These are phyloP conservation scores for Torymus aiolomorphi DNA, from an alignment of 2,888 invertebrate species.

Conservation along the genomic window DNA sequence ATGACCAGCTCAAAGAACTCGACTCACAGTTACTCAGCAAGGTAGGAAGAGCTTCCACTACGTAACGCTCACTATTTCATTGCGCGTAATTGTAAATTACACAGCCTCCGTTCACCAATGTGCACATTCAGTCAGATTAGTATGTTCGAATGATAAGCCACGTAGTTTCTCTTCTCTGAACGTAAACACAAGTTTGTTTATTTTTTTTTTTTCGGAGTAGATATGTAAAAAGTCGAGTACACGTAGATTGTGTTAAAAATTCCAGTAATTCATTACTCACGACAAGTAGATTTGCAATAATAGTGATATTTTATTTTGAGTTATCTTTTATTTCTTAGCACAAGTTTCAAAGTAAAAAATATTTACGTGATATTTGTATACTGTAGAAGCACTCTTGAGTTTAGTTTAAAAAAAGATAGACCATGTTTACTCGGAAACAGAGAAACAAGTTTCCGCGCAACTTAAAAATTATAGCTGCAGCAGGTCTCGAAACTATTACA, in stretches of 20 bases:
- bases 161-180: slow-evolving; percentile 17
- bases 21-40: slow-evolving; percentile 85
- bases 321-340: background rate
- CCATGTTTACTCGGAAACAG: slow-evolving; percentile 37
- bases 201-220: slow-evolving; percentile 8
- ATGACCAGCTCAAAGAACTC: slow-evolving; percentile 88
- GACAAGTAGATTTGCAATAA: background rate
- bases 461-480: slow-evolving; percentile 63
- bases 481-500: slow-evolving; percentile 65
- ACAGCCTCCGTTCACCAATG: slow-evolving; percentile 44
- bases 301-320: slow-evolving; percentile 3
- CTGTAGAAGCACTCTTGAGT: slow-evolving; percentile 5
- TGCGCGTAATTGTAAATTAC: slow-evolving; percentile 34
- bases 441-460: slow-evolving; percentile 40
- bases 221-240: too few relatives aligned
- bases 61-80: slow-evolving; percentile 61
- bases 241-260: too few relatives aligned
- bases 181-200: slow-evolving; percentile 12
- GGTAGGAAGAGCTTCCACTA: slow-evolving; percentile 72
- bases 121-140: slow-evolving; percentile 31
- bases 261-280: too few relatives aligned
- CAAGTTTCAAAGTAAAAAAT: background rate
- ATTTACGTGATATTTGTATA: too few relatives aligned
- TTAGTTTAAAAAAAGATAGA: slow-evolving; percentile 24
- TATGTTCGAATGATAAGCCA: slow-evolving; percentile 46